Evolutionary conservation across 2,113 vertebrate genomes (phyloP).

Genomic region (Alethe castanea): DNA sequence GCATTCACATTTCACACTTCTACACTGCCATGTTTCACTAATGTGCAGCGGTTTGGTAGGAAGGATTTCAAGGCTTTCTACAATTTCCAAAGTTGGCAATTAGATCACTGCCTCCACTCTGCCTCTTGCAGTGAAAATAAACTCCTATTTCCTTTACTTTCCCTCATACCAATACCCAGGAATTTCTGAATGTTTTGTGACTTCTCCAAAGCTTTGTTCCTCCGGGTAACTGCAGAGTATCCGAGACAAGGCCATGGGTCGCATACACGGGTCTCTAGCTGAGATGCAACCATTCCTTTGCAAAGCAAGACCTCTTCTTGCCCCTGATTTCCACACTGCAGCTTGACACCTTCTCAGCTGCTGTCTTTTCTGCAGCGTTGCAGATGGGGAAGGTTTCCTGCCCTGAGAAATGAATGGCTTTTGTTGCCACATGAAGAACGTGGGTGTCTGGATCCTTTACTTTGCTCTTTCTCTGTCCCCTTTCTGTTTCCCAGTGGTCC

Average conservation of each 20-base stretch:
- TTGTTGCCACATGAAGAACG: not conserved
- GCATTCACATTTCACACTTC: not conserved
- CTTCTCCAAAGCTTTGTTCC: not conserved
- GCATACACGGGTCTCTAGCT: not conserved
- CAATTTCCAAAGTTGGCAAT: slow-evolving; percentile 28
- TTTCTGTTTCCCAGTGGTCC: not conserved
- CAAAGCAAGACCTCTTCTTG: not conserved
- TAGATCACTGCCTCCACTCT: not conserved
- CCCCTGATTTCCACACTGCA: not conserved
- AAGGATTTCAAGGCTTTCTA: slow-evolving; percentile 23
- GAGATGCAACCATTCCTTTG: not conserved
- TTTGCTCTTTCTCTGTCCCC: not conserved
- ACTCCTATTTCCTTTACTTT: slow-evolving; percentile 35
- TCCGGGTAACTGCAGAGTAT: not conserved
- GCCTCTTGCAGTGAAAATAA: slow-evolving; percentile 34
- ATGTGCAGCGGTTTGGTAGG: not conserved
- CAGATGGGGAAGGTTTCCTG: not conserved
- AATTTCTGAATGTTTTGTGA: not conserved
- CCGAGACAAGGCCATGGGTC: not conserved
- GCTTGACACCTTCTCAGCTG: not conserved
- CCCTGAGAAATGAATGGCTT: not conserved
- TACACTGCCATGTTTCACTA: not conserved
- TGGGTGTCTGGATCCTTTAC: not conserved
- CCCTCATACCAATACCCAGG: not conserved
- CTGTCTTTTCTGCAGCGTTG: not conserved